Evolutionary conservation across 2,797 vertebrate species (phyloP).

Genomic region (Mionectes olivaceus): DNA sequence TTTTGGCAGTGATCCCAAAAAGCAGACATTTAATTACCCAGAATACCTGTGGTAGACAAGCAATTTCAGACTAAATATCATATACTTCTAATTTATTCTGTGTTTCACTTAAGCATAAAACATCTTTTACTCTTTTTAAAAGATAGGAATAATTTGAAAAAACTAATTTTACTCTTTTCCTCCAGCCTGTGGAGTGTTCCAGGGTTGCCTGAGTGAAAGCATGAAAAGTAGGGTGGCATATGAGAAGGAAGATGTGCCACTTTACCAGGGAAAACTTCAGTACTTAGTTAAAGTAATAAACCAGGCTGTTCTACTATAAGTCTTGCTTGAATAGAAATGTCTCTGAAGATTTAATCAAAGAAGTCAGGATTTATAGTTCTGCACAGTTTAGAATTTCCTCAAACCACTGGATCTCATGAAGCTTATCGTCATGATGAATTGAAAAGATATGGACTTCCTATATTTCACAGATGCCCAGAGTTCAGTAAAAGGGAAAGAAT

Average conservation of each 20-base stretch:
- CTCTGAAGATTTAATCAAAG: neutral
- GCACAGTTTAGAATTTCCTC: neutral
- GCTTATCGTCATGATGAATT: neutral
- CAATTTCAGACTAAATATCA: neutral
- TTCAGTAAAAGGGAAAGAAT: neutral
- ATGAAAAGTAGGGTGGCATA: neutral
- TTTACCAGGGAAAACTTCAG: neutral
- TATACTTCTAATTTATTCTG: neutral
- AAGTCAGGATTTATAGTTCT: neutral
- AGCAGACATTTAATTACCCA: slow-evolving; percentile 1
- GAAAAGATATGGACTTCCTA: neutral
- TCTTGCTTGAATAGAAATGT: neutral
- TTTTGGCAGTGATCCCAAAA: slow-evolving; percentile 25
- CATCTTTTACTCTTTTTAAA: neutral
- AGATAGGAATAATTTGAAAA: neutral
- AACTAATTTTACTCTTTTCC: neutral
- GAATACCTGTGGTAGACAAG: neutral
- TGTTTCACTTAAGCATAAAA: neutral
- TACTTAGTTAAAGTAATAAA: neutral
- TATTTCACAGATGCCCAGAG: neutral
- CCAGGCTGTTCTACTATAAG: neutral
- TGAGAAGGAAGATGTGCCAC: neutral
- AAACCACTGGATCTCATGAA: neutral
- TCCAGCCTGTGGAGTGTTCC: neutral
- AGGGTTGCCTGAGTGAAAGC: neutral